Conservation (phyloP, 2,113 vertebrate species). For the Clinocottus analis region DNA sequence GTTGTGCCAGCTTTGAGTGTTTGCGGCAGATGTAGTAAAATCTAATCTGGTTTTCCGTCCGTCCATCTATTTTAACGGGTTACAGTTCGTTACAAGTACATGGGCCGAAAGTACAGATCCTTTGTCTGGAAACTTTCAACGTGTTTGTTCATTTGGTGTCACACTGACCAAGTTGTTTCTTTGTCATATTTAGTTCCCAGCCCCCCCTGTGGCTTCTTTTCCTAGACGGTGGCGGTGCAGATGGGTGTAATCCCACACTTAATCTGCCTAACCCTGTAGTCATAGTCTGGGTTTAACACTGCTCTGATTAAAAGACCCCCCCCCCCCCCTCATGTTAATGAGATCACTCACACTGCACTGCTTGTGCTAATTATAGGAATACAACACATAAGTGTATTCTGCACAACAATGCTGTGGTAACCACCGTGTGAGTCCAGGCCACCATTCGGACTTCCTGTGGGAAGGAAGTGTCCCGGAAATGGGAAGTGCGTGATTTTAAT, state of each 20-base stretch:
- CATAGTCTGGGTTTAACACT: conserved; percentile 54
- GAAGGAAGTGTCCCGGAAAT: conserved; percentile 18
- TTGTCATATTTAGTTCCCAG: background rate
- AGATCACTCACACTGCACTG: conserved; percentile 39
- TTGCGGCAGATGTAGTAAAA: background rate
- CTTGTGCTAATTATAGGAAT: conserved; percentile 61
- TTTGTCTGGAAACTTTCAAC: background rate
- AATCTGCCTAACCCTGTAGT: conserved; percentile 66
- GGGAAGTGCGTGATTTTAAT: conserved; percentile 39
- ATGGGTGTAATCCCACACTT: conserved; percentile 68
- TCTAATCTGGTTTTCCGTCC: background rate
- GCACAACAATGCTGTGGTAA: background rate
- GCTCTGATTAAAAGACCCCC: conserved; percentile 55
- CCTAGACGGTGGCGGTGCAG: conserved; percentile 54
- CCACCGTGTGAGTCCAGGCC: background rate
- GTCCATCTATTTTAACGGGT: background rate
- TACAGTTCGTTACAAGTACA: background rate
- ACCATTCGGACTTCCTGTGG: conserved; percentile 30
- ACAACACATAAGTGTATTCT: background rate
- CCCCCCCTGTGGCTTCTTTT: conserved; percentile 33
- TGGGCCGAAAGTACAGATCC: background rate
- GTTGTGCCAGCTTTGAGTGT: background rate
- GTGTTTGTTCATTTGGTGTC: background rate
- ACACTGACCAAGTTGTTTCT: conserved; percentile 1
- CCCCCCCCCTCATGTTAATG: conserved; percentile 65